phyloP scores from a whole-genome alignment of 2,888 invertebrate species.

The Galerucella nymphaeae region DNA sequence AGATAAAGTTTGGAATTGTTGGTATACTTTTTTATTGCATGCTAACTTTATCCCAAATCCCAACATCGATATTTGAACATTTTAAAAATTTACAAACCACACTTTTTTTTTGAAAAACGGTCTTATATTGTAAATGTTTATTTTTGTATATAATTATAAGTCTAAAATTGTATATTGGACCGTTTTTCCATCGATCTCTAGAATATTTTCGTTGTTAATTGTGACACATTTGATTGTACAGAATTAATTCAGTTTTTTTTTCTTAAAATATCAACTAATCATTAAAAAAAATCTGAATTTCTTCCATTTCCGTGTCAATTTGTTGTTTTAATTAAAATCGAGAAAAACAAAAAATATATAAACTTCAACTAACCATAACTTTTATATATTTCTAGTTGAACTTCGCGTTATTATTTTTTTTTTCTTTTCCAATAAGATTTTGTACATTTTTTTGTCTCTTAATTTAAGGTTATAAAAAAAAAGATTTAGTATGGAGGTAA shows the following conservation, averaged over 20 bases:
- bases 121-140: slow-evolving; percentile 32
- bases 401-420: not conserved
- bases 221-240: slow-evolving; percentile 24
- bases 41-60: too few species aligned
- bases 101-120: slow-evolving; percentile 5
- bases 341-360: slow-evolving; percentile 5
- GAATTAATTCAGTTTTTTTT: too few species aligned
- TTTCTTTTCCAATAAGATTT: slow-evolving; percentile 18
- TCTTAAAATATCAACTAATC: too few species aligned
- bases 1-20: not conserved
- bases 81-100: not conserved
- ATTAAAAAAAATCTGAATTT: too few species aligned
- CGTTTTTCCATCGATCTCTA: slow-evolving; percentile 29
- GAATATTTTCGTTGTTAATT: slow-evolving; percentile 27
- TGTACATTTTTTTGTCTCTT: slow-evolving; percentile 43
- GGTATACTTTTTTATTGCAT: too few species aligned
- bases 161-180: slow-evolving; percentile 24
- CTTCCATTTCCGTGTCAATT: not conserved
- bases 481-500: slow-evolving; percentile 51
- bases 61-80: not conserved
- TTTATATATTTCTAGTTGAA: slow-evolving; percentile 5
- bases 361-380: slow-evolving; percentile 3
- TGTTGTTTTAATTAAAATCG: slow-evolving; percentile 15
- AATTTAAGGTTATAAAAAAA: slow-evolving; percentile 36
- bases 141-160: slow-evolving; percentile 37